Evolutionary conservation across 2,113 vertebrate genomes (phyloP).

Genomic region (Typhlomys cinereus): DNA sequence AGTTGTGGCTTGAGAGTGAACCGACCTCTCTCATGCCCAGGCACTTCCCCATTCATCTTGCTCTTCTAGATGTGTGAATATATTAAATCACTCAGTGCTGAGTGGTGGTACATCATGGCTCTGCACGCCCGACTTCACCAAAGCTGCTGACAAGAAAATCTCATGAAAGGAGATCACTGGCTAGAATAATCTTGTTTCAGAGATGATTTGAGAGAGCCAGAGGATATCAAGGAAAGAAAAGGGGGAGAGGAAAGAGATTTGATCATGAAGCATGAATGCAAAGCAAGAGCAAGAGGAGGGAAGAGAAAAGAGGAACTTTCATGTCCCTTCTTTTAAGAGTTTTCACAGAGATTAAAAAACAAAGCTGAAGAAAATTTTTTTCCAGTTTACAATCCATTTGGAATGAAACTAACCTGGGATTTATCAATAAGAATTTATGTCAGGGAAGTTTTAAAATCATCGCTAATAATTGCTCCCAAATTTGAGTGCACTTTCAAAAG

Average conservation of each 20-base stretch:
- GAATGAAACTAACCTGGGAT: conserved; percentile 6
- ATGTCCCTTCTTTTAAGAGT: background rate
- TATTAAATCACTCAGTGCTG: conserved; percentile 44
- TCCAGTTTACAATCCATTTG: background rate
- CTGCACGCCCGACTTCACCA: conserved; percentile 22
- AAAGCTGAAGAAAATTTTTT: background rate
- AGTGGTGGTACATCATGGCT: conserved; percentile 42
- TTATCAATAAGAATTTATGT: conserved; percentile 53
- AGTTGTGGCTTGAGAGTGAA: background rate
- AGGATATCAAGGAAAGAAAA: background rate
- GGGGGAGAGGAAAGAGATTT: background rate
- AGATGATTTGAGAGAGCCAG: background rate
- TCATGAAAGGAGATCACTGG: conserved; percentile 22
- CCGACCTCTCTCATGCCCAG: background rate
- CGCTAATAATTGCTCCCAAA: conserved; percentile 59
- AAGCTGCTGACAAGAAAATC: conserved; percentile 55
- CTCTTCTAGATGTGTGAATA: conserved; percentile 42
- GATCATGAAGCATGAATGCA: background rate
- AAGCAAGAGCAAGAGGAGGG: background rate
- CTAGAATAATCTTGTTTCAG: conserved; percentile 49
- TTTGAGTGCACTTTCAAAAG: conserved; percentile 67
- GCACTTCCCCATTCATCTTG: conserved; percentile 27
- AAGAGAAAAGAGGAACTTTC: background rate
- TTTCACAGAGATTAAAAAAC: background rate
- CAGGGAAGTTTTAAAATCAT: conserved; percentile 40